Percentiles rank a stretch among this genome's conserved stretches.
These are phyloP conservation scores for Notodonta dromedarius DNA, from an alignment of 2,888 invertebrate genomes.

Conservation along the genomic window DNA sequence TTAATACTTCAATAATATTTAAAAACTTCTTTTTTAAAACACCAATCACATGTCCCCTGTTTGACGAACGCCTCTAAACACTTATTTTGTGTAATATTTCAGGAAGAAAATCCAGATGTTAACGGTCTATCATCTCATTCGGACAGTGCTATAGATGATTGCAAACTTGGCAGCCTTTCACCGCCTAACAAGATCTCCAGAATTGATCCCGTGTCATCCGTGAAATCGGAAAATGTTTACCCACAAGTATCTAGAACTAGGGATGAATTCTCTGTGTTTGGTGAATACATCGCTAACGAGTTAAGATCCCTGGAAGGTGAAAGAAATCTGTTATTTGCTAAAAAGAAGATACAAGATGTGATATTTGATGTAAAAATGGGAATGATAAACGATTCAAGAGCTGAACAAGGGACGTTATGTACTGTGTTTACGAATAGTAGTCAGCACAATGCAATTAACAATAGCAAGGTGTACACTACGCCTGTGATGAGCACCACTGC, in stretches of 20 bases:
- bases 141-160: slow-evolving; percentile 51
- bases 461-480: slow-evolving; percentile 62
- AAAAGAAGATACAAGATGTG: slow-evolving; percentile 85
- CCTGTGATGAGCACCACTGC: slow-evolving; percentile 61
- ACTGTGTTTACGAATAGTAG: slow-evolving; percentile 57
- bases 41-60: too few relatives aligned
- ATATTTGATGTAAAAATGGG: slow-evolving; percentile 86
- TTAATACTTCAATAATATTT: slow-evolving; percentile 4
- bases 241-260: slow-evolving; percentile 49
- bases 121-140: slow-evolving; percentile 47
- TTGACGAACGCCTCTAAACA: too few relatives aligned
- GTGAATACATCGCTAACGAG: slow-evolving; percentile 86
- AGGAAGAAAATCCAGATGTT: slow-evolving; percentile 60
- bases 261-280: slow-evolving; percentile 84
- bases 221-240: slow-evolving; percentile 55
- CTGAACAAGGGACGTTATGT: slow-evolving; percentile 54
- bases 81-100: slow-evolving; percentile 40
- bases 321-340: slow-evolving; percentile 81
- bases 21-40: too few relatives aligned
- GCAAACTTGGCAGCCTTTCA: slow-evolving; percentile 55
- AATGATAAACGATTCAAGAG: slow-evolving; percentile 69
- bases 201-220: slow-evolving; percentile 48
- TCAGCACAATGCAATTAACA: slow-evolving; percentile 51
- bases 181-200: slow-evolving; percentile 62
- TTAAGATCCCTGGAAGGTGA: slow-evolving; percentile 82